Base-by-base conservation (phyloP, 2,797 vertebrate genomes). In the Sandelia bainsii region DNA sequence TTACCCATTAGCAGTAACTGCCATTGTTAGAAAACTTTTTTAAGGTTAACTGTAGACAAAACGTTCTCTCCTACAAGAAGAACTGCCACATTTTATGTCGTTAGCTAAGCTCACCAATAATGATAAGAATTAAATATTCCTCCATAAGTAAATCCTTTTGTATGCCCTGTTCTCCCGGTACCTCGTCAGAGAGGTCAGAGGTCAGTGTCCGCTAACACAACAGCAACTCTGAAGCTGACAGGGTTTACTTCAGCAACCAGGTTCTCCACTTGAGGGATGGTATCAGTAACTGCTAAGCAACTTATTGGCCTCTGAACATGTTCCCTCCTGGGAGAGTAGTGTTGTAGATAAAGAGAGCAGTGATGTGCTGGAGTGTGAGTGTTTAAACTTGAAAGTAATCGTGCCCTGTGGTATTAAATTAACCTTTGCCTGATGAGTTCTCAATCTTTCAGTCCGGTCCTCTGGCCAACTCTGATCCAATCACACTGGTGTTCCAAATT, bases 371-470 rank as follows among this genome's bases (percentile, higher is more conserved):
- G 48, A 67, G 75, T 46, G n/a, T 62, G 40, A 51, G 67, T 74
- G 66, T 77, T 84, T 76, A 80, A 82, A 84, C 37, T 51, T 72
- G 32, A 81, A 81, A 82, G 37, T 78, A 87, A 87, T 84, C 66
- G 73, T 62, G 61, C 65, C 75, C 76, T 1, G 1, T 76, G 74
- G 79, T 79, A 66, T 88, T 81, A 80, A 81, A 87, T 85, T 85
- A 89, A 82, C 86, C 80, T 89, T 70, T 77, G 69, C 69, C 79
- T 79, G 77, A 88, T 90, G 81, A 85, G 75, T 77, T 83, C 72
- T 83, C 52, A 52, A 32, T 83, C 77, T 73, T 65, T 71, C 76
- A 69, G 61, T 81, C 48, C 19, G 65, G 62, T 81, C 77, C 75
- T 72, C 34, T 61, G 73, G 62, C 66, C 75, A 63, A 37, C 66